Percentiles rank a stretch among this genome's conserved stretches.
Evolutionary conservation across 2,113 vertebrate genomes (phyloP).

Genomic region (Bagarius yarrelli): DNA sequence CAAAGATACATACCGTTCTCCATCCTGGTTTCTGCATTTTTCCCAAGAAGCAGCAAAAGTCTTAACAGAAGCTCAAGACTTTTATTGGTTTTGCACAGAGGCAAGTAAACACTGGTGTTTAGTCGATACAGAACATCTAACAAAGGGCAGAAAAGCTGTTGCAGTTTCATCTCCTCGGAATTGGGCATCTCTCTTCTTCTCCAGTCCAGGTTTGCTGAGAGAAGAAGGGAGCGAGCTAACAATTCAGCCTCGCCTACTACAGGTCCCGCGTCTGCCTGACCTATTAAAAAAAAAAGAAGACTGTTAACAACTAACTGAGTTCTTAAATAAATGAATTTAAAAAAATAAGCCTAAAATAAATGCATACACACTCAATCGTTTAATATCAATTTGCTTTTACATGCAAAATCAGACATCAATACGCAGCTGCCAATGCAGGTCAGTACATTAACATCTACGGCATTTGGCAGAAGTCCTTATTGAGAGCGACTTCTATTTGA

Average conservation of each 20-base stretch:
- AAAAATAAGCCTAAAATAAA: neutral
- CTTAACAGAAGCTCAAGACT: slow-evolving; percentile 84
- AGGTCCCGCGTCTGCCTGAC: slow-evolving; percentile 72
- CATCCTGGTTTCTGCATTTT: slow-evolving; percentile 2
- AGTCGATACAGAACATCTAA: slow-evolving; percentile 83
- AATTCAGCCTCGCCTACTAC: slow-evolving; percentile 82
- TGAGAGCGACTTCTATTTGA: too few relatives aligned
- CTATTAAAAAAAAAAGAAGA: slow-evolving; percentile 52
- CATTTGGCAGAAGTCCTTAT: too few relatives aligned
- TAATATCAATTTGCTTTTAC: too few relatives aligned
- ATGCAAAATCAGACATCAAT: too few relatives aligned
- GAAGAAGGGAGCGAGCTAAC: slow-evolving; percentile 78
- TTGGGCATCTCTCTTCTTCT: slow-evolving; percentile 41
- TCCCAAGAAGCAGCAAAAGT: slow-evolving; percentile 71
- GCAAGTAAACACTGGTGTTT: slow-evolving; percentile 84
- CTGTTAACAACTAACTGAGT: neutral
- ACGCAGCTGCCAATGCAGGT: too few relatives aligned
- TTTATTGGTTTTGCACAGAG: slow-evolving; percentile 82
- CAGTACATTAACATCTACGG: too few relatives aligned
- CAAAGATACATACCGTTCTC: slow-evolving; percentile 57
- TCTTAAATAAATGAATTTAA: neutral
- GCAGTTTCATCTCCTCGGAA: slow-evolving; percentile 63
- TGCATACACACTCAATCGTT: neutral
- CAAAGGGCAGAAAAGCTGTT: slow-evolving; percentile 80
- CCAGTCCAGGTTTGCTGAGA: slow-evolving; percentile 65